Base-by-base conservation (phyloP, 2,797 vertebrate species). In the Platyrinchus mystaceus region DNA sequence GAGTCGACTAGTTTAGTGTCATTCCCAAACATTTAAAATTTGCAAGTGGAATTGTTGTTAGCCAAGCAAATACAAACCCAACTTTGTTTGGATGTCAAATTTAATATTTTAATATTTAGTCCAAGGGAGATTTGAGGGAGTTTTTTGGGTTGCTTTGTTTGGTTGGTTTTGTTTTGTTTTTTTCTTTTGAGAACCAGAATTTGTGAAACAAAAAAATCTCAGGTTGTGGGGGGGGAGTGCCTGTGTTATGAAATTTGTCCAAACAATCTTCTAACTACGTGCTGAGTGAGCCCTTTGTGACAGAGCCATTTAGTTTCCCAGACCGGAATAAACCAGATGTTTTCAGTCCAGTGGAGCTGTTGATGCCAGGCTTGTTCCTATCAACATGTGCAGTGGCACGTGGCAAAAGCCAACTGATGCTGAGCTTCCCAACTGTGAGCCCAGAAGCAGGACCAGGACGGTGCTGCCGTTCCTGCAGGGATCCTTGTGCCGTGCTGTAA, bases 391-490 rank as follows among this genome's bases (percentile, higher is more conserved):
- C 83, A 55, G 53, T 14, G 49, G 70, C 66, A 75, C 56, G 22
- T 70, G 2, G 1, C 63, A 41, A 62, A 67, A 17, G n/a, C 50
- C 36, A 32, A 7, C 47, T 50, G 20, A 46, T 50, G 7, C 50
- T n/a, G 63, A 76, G 66, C 55, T 89, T 64, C 46, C 67, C 62
- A 43, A 0, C 49, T 32, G 49, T 2, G 58, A 75, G 32, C 44
- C 44, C 69, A 27, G 86, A 8, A 62, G 74, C 41, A 53, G 34
- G 14, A 44, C 14, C 53, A 15, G 0, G 63, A 7, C 3, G 4
- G 6, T 36, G 3, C 14, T 50, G 52, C 56, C 0, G 0, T 43
- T 50, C 37, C 52, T n/a, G 41, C 5, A 32, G 1, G 10, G 6
- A 4, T 86, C 60, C 36, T 27, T 20, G 47, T 32, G n/a, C 32